Evolutionary conservation across 2,113 vertebrate species (phyloP).

Genomic region (Spea bombifrons): DNA sequence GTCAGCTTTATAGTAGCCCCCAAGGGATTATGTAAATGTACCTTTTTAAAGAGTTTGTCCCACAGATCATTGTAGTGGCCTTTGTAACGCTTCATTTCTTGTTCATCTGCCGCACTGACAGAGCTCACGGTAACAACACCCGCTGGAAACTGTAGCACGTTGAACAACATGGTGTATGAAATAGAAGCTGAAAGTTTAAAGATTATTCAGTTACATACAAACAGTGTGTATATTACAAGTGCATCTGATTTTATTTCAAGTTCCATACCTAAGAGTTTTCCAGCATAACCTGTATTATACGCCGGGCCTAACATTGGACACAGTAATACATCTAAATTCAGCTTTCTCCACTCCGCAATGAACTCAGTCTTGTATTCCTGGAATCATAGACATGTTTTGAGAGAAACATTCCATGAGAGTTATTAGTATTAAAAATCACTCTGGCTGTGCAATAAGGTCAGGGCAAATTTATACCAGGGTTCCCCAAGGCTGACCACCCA

Average conservation of each 20-base stretch:
- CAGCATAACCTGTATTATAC: conserved; percentile 60
- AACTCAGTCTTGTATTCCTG: conserved; percentile 76
- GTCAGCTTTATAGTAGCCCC: no score
- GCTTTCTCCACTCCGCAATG: conserved; percentile 71
- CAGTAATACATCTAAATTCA: conserved; percentile 79
- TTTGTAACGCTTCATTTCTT: conserved; percentile 67
- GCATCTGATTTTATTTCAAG: no score
- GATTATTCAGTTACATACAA: neutral
- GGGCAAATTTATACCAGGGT: no score
- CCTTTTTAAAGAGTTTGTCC: conserved; percentile 72
- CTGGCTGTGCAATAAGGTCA: no score
- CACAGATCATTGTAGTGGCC: conserved; percentile 70
- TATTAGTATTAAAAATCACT: no score
- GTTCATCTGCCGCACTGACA: conserved; percentile 76
- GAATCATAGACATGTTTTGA: conserved; percentile 11
- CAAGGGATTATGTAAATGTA: conserved; percentile 40
- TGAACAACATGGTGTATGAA: conserved; percentile 72
- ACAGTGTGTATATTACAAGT: no score
- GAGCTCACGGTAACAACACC: conserved; percentile 79
- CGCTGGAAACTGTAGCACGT: conserved; percentile 77
- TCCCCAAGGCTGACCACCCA: no score
- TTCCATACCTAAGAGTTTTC: conserved; percentile 66
- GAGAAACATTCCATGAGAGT: no score
- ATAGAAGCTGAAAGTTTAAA: conserved; percentile 57
- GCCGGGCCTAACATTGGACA: conserved; percentile 86